Conservation (phyloP, 1,140 invertebrate species). For the Manduca sexta region DNA sequence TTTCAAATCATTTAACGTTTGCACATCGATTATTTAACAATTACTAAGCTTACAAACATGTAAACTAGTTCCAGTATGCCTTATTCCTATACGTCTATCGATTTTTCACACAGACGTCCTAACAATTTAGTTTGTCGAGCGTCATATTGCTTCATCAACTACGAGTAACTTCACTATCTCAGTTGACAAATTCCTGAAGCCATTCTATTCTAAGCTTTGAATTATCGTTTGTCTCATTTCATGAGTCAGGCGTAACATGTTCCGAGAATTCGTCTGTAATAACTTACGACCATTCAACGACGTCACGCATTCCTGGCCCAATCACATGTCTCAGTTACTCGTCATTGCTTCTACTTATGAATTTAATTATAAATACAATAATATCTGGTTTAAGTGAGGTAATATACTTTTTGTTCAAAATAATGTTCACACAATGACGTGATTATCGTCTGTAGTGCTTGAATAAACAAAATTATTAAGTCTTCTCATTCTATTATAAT, state of each 20-base stretch:
- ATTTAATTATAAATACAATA: neutral
- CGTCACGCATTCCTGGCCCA: slow-evolving; percentile 16
- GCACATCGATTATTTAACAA: too few relatives aligned
- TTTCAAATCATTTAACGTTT: too few relatives aligned
- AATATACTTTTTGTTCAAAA: too few relatives aligned
- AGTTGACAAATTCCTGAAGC: slow-evolving; percentile 22
- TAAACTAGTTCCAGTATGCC: too few relatives aligned
- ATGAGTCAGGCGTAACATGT: slow-evolving; percentile 36
- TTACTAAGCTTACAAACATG: too few relatives aligned
- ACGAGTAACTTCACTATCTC: slow-evolving; percentile 1
- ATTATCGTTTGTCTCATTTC: slow-evolving; percentile 29
- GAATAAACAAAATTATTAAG: too few relatives aligned
- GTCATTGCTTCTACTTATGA: neutral
- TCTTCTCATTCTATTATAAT: too few relatives aligned
- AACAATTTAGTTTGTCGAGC: neutral
- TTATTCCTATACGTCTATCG: too few relatives aligned
- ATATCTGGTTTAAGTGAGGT: too few relatives aligned
- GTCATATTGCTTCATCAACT: slow-evolving; percentile 3
- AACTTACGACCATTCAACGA: slow-evolving; percentile 6
- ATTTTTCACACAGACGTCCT: neutral
- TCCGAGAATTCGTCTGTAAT: slow-evolving; percentile 26
- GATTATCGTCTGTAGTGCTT: too few relatives aligned
- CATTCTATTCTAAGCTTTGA: slow-evolving; percentile 29
- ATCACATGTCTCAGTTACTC: slow-evolving; percentile 5
- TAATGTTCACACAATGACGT: too few relatives aligned